Conservation (phyloP, 1,140 invertebrate species). For the Lasaia peninsularis region DNA sequence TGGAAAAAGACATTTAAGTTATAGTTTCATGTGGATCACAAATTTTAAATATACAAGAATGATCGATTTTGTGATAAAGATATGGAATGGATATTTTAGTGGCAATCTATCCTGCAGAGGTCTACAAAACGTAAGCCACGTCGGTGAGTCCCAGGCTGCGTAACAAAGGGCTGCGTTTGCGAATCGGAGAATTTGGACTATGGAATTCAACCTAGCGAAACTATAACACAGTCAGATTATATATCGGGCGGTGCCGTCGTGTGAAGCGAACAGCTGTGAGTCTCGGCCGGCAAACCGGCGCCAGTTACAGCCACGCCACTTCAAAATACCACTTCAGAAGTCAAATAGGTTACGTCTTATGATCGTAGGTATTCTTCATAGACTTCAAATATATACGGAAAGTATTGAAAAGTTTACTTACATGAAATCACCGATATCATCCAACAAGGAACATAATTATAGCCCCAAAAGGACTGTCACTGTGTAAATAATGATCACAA, state of each 20-base stretch:
- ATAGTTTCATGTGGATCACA: too few species aligned
- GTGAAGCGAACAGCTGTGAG: conserved; percentile 58
- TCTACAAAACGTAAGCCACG: background rate
- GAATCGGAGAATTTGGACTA: background rate
- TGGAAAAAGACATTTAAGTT: too few species aligned
- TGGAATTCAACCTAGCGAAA: background rate
- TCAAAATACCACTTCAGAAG: conserved; percentile 50
- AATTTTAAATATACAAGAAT: too few species aligned
- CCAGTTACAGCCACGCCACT: conserved; percentile 57
- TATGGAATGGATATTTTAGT: too few species aligned
- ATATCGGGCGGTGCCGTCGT: conserved; percentile 26
- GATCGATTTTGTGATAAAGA: too few species aligned
- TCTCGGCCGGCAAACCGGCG: conserved; percentile 47
- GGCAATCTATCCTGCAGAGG: too few species aligned
- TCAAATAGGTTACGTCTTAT: conserved; percentile 63
- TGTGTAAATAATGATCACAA: conserved; percentile 74
- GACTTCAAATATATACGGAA: conserved; percentile 9
- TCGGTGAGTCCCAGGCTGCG: background rate
- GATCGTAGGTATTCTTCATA: conserved; percentile 21
- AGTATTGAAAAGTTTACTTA: conserved; percentile 45
- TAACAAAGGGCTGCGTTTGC: background rate
- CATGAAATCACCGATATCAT: conserved; percentile 65
- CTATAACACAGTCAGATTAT: background rate
- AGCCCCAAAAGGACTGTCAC: conserved; percentile 59
- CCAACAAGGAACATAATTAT: conserved; percentile 68